Conservation (phyloP, 2,113 vertebrate species). For the Cyprinodon tularosa region DNA sequence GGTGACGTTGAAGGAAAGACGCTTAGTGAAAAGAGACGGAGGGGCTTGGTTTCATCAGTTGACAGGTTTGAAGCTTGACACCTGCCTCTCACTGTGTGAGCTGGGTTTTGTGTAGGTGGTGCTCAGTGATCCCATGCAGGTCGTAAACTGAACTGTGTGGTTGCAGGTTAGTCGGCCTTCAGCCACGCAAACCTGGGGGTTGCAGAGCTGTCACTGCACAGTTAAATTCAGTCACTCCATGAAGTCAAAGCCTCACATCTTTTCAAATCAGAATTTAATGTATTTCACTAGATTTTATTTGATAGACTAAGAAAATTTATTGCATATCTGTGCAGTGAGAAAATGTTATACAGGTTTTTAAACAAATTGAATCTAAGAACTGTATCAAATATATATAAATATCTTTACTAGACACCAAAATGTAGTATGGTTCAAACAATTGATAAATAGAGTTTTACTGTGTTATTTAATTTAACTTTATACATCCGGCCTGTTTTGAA, state of each 20-base stretch:
- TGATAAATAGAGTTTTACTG: neutral
- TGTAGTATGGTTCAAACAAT: neutral
- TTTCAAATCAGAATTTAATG: slow-evolving; percentile 13
- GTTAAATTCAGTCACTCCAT: neutral
- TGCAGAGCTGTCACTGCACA: slow-evolving; percentile 29
- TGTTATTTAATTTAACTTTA: neutral
- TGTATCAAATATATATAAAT: neutral
- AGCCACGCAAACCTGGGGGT: slow-evolving; percentile 39
- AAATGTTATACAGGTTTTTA: neutral
- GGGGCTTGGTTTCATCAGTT: slow-evolving; percentile 25
- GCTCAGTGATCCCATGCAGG: slow-evolving; percentile 46
- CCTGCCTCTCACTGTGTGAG: slow-evolving; percentile 47
- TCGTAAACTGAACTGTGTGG: slow-evolving; percentile 70
- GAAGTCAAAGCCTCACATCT: too few species aligned
- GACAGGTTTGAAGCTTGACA: slow-evolving; percentile 46
- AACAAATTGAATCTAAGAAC: neutral
- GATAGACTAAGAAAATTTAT: too few species aligned
- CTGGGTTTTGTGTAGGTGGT: slow-evolving; percentile 66
- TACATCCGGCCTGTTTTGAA: neutral
- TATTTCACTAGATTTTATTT: neutral
- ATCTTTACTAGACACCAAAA: neutral
- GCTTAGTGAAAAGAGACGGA: slow-evolving; percentile 26
- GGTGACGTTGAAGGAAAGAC: slow-evolving; percentile 24
- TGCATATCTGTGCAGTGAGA: neutral
- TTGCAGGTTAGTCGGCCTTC: slow-evolving; percentile 56